Evolutionary conservation across 2,888 invertebrate species (phyloP), one percentile per base, ranked within the genome.

Genomic region (Timandra comae): DNA sequence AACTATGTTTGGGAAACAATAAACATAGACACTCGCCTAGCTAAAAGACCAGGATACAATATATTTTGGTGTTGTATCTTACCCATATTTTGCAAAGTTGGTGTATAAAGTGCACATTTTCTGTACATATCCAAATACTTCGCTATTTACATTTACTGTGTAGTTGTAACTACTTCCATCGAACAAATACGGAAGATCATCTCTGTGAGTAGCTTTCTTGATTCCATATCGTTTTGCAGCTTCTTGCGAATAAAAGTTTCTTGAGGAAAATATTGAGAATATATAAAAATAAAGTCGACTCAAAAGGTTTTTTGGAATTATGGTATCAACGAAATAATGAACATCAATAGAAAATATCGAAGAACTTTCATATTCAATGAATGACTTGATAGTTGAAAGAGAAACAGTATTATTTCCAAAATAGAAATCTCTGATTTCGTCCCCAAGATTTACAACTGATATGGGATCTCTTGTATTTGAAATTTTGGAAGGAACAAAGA

Each of bases 31-130:
- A n/a, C n/a, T n/a, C n/a, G n/a, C n/a, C n/a, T n/a, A n/a, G n/a
- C n/a, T n/a, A n/a, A n/a, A n/a, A n/a, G n/a, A n/a, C n/a, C n/a
- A n/a, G n/a, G n/a, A n/a, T n/a, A n/a, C n/a, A n/a, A n/a, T n/a
- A n/a, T n/a, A n/a, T n/a, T n/a, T n/a, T n/a, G n/a, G n/a, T n/a
- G n/a, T n/a, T n/a, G n/a, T n/a, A n/a, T n/a, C 52, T 56, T 32
- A 61, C 63, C 63, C 61, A 29, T 40, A 55, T 40, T 60, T 61
- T 7, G 55, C 58, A 33, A 60, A 62, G 35, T 63, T 63, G 1
- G 60, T 54, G 12, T 25, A 38, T 13, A 48, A 10, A 13, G 10
- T 35, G 12, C 37, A 35, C 13, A 37, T 35, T n/a, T 32, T 24
- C 12, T 38, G 22, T 4, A 43, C 32, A 24, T 43, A 29, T 25